These are phyloP conservation scores for Pomacea maculata DNA, from an alignment of 1,140 invertebrate species.

Conservation along the genomic window DNA sequence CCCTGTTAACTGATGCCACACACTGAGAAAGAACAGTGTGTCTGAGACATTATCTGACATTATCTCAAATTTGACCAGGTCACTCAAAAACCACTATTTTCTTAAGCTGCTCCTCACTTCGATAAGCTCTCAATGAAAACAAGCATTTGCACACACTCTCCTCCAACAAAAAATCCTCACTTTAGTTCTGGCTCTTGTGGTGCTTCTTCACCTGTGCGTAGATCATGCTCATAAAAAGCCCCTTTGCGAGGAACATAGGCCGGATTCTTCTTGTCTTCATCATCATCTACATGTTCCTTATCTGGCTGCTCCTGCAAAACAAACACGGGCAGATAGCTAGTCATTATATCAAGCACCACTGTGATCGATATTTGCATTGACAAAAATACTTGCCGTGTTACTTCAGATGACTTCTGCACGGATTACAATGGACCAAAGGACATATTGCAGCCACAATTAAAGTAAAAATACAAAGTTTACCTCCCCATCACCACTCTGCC, in stretches of 20 bases:
- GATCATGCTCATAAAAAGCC: constrained; percentile 95
- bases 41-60: no score
- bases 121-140: neutral
- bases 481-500: constrained; percentile 66
- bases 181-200: constrained; percentile 72
- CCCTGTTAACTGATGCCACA: no score
- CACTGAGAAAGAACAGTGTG: no score
- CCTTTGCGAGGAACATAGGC: constrained; percentile 96
- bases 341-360: no score
- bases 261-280: constrained; percentile 94
- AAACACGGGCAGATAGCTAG: no score
- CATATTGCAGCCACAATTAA: neutral
- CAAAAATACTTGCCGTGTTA: no score
- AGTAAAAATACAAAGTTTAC: constrained; percentile 31
- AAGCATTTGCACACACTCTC: neutral
- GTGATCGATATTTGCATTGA: no score
- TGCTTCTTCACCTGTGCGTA: constrained; percentile 36
- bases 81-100: no score
- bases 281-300: constrained; percentile 77
- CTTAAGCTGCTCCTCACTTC: neutral
- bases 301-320: constrained; percentile 48
- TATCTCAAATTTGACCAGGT: no score
- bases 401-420: no score
- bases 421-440: neutral
- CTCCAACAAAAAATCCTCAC: constrained; percentile 2